Base-by-base conservation (phyloP, 2,888 invertebrate genomes). In the Yponomeuta evonymella region DNA sequence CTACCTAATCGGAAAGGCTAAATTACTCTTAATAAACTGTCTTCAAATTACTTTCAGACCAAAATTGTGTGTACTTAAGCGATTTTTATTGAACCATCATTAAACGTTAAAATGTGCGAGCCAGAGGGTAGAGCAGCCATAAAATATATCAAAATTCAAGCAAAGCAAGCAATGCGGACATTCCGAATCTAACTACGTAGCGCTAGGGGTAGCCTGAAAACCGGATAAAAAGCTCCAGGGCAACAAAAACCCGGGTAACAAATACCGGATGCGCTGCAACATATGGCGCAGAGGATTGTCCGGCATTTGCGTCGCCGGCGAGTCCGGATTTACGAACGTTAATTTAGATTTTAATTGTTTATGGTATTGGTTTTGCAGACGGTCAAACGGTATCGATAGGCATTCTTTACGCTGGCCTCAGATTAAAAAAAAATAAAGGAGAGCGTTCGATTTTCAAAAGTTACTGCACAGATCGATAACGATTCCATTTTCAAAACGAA, bases 301-400 rank as follows among this genome's bases (percentile, higher is more conserved):
- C 68, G 51, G 51, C 12, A 36, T 51, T 68, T 48, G 68, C 33
- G 43, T 43, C 1, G 43, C 51, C 51, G 33, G 29, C 30, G 10
- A 36, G 11, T n/a, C 10, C 68, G 51, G 68, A 68, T 68, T 68
- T 68, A 68, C 68, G 30, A 67, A 68, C 68, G 51, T 68, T 68
- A 68, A 68, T 68, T 29, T 51, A 58, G 48, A 68, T 51, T 51
- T 48, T 23, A 48, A 23, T 68, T 51, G 51, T 68, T 48, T 30
- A n/a, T 33, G 33, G 43, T 67, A 43, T 64, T 23, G 29, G 30
- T 64, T 64, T 63, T 64, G 64, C 30, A 64, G 30, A 58, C 15
- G 51, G 3, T 58, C 43, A 6, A 43, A 15, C 15, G 51, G 12
- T 5, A 51, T 51, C 51, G 51, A 51, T 51, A 15, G 15, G 51